These are phyloP conservation scores for Himalopsyche anomala DNA, from an alignment of 2,888 invertebrate genomes.

Conservation along the genomic window DNA sequence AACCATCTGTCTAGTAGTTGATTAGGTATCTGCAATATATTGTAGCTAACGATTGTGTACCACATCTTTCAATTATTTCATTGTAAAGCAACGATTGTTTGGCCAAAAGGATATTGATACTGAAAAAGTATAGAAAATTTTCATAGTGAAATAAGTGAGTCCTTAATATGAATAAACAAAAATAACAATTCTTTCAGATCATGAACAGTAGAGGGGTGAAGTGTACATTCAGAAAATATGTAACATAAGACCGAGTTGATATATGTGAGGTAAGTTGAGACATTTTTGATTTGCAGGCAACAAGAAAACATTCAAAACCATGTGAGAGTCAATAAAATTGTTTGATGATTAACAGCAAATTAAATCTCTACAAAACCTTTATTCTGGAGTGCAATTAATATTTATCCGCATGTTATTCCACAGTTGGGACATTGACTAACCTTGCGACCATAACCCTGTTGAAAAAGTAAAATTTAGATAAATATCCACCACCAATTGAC, in stretches of 20 bases:
- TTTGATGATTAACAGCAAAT: conserved; percentile 32
- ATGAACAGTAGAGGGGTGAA: conserved; percentile 6
- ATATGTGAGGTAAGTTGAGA: not conserved
- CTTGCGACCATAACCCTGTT: conserved; percentile 46
- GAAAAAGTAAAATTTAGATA: conserved; percentile 17
- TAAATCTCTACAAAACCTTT: conserved; percentile 44
- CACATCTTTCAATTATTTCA: not conserved
- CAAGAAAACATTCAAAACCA: conserved; percentile 23
- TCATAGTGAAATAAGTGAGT: not conserved
- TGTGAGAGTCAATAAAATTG: not conserved
- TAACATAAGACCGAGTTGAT: not conserved
- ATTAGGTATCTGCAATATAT: no score
- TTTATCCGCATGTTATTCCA: conserved; percentile 12
- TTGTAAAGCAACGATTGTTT: not conserved
- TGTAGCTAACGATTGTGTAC: not conserved
- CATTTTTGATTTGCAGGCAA: conserved; percentile 16
- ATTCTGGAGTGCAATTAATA: conserved; percentile 24
- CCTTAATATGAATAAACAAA: not conserved
- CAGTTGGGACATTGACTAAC: conserved; percentile 33
- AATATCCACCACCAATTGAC: conserved; percentile 3
- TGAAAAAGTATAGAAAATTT: not conserved
- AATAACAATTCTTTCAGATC: no score
- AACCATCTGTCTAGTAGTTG: no score
- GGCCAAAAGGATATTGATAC: not conserved
- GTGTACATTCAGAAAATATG: not conserved